Percentiles rank a stretch among this genome's conserved stretches.
These are phyloP conservation scores for Platyrinchus mystaceus DNA, from an alignment of 2,797 vertebrate genomes.

Conservation along the genomic window DNA sequence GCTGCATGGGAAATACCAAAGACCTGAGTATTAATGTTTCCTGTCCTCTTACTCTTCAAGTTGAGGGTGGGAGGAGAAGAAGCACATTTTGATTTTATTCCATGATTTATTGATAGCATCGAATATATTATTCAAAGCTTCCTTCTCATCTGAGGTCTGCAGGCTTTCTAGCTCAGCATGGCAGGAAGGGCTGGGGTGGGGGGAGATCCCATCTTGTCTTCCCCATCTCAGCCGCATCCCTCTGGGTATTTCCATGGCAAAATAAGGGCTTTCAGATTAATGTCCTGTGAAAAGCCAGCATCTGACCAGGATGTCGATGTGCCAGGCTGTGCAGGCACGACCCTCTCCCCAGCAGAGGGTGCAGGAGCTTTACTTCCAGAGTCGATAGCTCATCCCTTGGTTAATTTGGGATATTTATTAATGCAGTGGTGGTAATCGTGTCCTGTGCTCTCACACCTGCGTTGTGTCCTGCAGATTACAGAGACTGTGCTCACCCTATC, in stretches of 20 bases:
- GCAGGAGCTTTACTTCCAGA: constrained; percentile 33
- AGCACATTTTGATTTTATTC: constrained; percentile 2
- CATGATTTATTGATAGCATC: constrained; percentile 11
- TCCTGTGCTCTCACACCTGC: background rate
- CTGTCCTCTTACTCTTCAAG: background rate
- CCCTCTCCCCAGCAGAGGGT: constrained; percentile 54
- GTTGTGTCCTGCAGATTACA: background rate
- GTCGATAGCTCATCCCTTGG: fast-evolving
- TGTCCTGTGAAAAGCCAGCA: background rate
- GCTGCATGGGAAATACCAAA: background rate
- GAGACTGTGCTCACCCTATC: background rate
- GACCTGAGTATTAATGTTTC: background rate
- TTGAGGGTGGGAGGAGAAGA: background rate
- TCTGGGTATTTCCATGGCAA: background rate
- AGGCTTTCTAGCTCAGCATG: background rate
- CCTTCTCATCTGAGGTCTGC: background rate
- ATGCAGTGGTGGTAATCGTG: fast-evolving
- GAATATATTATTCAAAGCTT: constrained; percentile 15
- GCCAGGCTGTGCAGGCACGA: background rate
- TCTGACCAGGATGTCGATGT: fast-evolving
- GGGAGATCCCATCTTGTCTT: fast-evolving
- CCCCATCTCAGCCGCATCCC: background rate
- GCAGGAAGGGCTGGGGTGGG: background rate
- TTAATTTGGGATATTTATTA: background rate
- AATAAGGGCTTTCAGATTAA: background rate